Base-by-base conservation (phyloP, 2,888 invertebrate species). In the Subacronicta megacephala region DNA sequence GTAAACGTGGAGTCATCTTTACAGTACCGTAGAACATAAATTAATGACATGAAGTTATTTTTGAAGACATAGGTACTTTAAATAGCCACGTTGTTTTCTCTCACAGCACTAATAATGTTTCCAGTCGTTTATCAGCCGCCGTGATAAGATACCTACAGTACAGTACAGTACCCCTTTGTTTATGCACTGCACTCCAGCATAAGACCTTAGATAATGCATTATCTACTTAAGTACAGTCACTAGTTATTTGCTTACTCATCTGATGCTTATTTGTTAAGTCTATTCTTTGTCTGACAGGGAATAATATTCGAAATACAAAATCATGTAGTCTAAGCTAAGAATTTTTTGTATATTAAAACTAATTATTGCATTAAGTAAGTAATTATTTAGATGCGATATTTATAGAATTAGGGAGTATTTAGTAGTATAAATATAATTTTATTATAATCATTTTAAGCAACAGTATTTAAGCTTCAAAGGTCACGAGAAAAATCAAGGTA, bases 131-230 rank as follows among this genome's bases (percentile, higher is more conserved):
- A 92, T 91, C 91, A 85, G 82, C 53, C 80, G 78, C 62, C 72
- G 60, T 80, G 92, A 93, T 92, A 91, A 92, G 92, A 92, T 92
- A 90, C 26, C 10, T 9, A n/a, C 23, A 23, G 23, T 23, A 29
- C 57, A 82, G 82, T 83, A 87, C 82, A 87, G 87, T 85, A 84
- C 85, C 86, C 88, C 87, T 89, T 90, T 92, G 90, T 92, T 90
- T 89, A 89, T 85, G 82, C 81, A 76, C 77, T 88, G 87, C 89
- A 87, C 88, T 89, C 82, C 80, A 83, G 82, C 78, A 82, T 80
- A 84, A 87, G 85, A 88, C 86, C 85, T 82, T 82, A 86, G 90
- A 91, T 90, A 90, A 82, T 84, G 82, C 77, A 83, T 84, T 90
- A 90, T 90, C 89, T 86, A 79, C 76, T 73, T 80, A 81, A 78